phyloP scores from a whole-genome alignment of 2,888 invertebrate genomes.

The Alcis repandata region DNA sequence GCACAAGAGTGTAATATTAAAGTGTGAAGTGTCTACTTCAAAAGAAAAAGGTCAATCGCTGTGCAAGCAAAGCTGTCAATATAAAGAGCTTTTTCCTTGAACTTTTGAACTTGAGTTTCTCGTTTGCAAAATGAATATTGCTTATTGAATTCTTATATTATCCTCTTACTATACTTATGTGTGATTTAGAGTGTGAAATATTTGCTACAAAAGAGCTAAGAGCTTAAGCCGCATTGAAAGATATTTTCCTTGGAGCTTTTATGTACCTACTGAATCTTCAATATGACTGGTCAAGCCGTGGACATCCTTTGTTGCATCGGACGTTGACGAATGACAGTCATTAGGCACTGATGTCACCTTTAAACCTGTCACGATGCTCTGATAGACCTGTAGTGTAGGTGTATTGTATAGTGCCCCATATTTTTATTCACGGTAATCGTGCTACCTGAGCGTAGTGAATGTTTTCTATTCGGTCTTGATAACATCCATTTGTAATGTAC shows the following conservation, averaged over 20 bases:
- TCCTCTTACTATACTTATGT: constrained; percentile 1
- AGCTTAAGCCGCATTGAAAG: constrained; percentile 9
- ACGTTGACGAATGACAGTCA: constrained; percentile 47
- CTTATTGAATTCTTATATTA: not conserved
- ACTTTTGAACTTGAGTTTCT: constrained; percentile 16
- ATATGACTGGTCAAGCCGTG: constrained; percentile 35
- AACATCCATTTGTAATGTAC: constrained; percentile 25
- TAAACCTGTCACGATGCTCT: constrained; percentile 29
- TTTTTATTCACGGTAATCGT: constrained; percentile 39
- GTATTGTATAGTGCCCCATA: constrained; percentile 32
- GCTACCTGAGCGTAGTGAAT: constrained; percentile 43
- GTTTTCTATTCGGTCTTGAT: constrained; percentile 38
- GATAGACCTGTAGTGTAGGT: constrained; percentile 39
- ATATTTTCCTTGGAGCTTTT: constrained; percentile 19
- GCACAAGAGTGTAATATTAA: constrained; percentile 4
- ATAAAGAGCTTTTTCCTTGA: constrained; percentile 18
- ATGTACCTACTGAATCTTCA: constrained; percentile 19
- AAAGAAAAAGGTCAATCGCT: constrained; percentile 8
- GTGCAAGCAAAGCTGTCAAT: not conserved
- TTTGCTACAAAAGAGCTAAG: constrained; percentile 1
- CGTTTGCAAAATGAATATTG: not conserved
- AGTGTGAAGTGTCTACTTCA: constrained; percentile 16
- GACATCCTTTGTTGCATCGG: constrained; percentile 41
- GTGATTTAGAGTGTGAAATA: constrained; percentile 8
- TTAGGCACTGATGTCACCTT: constrained; percentile 42